These are phyloP conservation scores for Diuraphis noxia DNA, from an alignment of 1,140 invertebrate genomes.

Conservation along the genomic window DNA sequence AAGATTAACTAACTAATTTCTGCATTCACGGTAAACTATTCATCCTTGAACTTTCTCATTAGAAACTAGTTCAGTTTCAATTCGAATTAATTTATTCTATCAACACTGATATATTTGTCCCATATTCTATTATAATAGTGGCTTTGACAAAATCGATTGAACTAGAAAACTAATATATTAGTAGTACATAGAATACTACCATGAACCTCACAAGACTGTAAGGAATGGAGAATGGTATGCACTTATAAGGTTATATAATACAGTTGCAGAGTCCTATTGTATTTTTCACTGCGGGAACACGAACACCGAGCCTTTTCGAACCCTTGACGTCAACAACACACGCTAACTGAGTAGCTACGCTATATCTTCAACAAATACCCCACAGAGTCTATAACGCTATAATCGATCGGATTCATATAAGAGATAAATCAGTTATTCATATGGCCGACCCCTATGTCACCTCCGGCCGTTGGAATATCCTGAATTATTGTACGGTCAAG, in stretches of 20 bases:
- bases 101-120: too few species aligned
- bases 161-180: neutral
- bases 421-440: slow-evolving; percentile 18
- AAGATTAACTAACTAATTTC: neutral
- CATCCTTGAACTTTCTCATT: too few species aligned
- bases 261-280: neutral
- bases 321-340: slow-evolving; percentile 4
- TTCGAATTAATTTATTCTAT: neutral
- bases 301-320: neutral
- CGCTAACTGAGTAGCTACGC: neutral
- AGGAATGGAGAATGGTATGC: neutral
- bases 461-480: neutral
- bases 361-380: neutral
- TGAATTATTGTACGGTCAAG: neutral
- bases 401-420: slow-evolving; percentile 2
- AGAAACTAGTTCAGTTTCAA: neutral
- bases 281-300: neutral
- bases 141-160: neutral
- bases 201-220: neutral
- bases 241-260: neutral
- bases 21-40: too few species aligned
- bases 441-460: neutral
- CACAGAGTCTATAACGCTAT: neutral
- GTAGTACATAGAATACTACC: neutral
- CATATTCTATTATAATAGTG: neutral